A percentile compares a stretch with the other conserved stretches of the same genome.
Conservation (phyloP, 2,888 invertebrate species). For the Melinopterus prodromus region DNA sequence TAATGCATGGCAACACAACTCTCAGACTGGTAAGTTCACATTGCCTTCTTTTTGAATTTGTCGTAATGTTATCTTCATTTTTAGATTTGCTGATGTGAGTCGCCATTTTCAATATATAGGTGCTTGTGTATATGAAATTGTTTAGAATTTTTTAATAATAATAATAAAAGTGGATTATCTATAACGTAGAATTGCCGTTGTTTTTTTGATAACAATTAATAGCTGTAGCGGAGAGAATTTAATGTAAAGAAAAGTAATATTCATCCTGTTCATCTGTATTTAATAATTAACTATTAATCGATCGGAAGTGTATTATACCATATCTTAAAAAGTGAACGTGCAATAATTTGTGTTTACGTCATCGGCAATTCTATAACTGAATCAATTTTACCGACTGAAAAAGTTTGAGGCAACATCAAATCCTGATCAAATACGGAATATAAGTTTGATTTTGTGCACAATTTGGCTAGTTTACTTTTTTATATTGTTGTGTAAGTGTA, state of each 20-base stretch:
- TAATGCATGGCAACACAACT: conserved; percentile 57
- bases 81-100: conserved; percentile 60
- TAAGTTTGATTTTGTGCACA: neutral
- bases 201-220: conserved; percentile 26
- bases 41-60: neutral
- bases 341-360: conserved; percentile 20
- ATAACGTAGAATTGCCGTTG: conserved; percentile 45
- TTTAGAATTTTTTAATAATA: conserved; percentile 38
- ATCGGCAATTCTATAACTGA: conserved; percentile 34
- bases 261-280: neutral
- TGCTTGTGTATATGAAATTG: conserved; percentile 45
- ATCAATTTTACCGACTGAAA: conserved; percentile 50
- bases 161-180: conserved; percentile 30
- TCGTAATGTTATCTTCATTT: conserved; percentile 46
- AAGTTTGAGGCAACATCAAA: conserved; percentile 41
- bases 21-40: conserved; percentile 53
- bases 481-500: conserved; percentile 29
- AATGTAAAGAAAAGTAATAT: conserved; percentile 7
- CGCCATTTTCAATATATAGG: conserved; percentile 52
- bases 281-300: conserved; percentile 11
- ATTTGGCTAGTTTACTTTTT: conserved; percentile 17
- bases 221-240: conserved; percentile 20
- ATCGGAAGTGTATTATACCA: conserved; percentile 17
- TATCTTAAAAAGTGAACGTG: conserved; percentile 18
- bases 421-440: conserved; percentile 49